Evolutionary conservation across 92 coral and sea anemone species (phyloP).

Genomic region (Porites evermanni): DNA sequence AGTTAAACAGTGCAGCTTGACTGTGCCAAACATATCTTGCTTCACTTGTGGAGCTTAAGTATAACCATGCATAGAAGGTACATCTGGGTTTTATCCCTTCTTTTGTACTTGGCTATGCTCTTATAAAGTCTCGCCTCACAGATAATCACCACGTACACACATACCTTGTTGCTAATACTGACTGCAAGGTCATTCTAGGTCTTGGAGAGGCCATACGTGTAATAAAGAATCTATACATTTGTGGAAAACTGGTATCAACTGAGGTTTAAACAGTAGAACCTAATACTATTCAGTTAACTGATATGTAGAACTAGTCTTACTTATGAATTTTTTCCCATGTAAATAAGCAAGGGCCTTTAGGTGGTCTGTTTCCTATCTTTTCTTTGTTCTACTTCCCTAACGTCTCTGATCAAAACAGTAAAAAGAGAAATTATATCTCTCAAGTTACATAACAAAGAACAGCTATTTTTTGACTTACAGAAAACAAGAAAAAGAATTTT

Average conservation of each 20-base stretch:
- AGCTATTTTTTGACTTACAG: constrained; percentile 7
- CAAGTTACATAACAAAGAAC: neutral
- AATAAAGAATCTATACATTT: neutral
- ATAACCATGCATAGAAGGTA: neutral
- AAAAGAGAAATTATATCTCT: neutral
- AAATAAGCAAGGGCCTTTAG: neutral
- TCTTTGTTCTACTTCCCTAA: neutral
- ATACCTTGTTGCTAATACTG: neutral
- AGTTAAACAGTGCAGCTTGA: constrained; percentile 19
- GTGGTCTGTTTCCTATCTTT: neutral
- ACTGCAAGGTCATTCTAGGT: neutral
- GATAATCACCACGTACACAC: too few relatives aligned
- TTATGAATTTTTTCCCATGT: neutral
- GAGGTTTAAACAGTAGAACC: too few relatives aligned
- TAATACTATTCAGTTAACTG: too few relatives aligned
- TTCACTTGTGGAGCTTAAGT: constrained; percentile 51
- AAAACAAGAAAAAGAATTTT: neutral
- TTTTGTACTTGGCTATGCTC: neutral
- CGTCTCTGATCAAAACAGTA: neutral
- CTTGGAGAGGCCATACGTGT: neutral
- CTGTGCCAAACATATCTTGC: constrained; percentile 36
- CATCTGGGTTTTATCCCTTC: neutral
- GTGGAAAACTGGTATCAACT: neutral
- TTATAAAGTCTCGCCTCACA: too few relatives aligned
- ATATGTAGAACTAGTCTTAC: neutral